Conservation (phyloP, 2,888 invertebrate genomes). For the Lacanobia oleracea region DNA sequence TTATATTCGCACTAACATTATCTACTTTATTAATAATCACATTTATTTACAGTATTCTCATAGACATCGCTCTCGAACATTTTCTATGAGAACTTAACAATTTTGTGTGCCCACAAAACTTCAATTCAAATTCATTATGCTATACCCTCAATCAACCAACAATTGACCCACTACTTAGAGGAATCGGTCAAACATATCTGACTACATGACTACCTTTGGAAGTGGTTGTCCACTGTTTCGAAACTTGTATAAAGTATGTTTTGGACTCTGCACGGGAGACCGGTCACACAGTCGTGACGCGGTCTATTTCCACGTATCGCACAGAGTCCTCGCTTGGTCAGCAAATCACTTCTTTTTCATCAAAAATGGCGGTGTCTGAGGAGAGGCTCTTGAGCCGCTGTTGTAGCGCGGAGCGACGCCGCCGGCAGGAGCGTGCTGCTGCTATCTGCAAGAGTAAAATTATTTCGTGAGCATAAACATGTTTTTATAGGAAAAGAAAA, state of each 20-base stretch:
- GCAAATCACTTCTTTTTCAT: constrained; percentile 97
- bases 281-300: constrained; percentile 97
- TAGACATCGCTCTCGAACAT: constrained; percentile 61
- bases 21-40: constrained; percentile 68
- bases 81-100: constrained; percentile 49
- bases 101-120: constrained; percentile 49
- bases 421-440: constrained; percentile 90
- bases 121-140: constrained; percentile 58
- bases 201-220: constrained; percentile 56
- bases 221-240: constrained; percentile 52
- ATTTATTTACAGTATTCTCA: constrained; percentile 71
- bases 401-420: constrained; percentile 94
- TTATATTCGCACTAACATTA: constrained; percentile 71
- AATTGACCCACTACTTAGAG: constrained; percentile 70
- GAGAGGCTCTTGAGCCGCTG: constrained; percentile 95
- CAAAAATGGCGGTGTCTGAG: constrained; percentile 95
- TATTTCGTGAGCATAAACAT: neutral
- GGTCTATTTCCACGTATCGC: constrained; percentile 97
- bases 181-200: constrained; percentile 68
- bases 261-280: constrained; percentile 84
- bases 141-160: constrained; percentile 71
- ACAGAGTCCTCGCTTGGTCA: constrained; percentile 99
- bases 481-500: no score
- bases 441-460: constrained; percentile 76
- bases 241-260: constrained; percentile 41